Evolutionary conservation across 2,113 vertebrate genomes (phyloP).

Genomic region (Hypanus sabinus): DNA sequence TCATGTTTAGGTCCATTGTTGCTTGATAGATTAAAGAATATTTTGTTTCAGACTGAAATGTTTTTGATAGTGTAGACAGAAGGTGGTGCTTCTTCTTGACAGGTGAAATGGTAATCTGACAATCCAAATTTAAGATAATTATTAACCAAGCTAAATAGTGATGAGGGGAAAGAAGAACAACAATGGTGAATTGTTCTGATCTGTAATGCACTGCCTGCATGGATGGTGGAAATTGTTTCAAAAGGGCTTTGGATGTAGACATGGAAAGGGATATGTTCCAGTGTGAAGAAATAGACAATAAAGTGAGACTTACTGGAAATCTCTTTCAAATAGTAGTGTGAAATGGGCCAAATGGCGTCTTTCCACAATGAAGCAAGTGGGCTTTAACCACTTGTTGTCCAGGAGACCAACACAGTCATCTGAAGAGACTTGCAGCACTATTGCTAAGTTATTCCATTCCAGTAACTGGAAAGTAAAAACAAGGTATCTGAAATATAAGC

Average conservation of each 20-base stretch:
- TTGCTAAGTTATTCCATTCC: too few species aligned
- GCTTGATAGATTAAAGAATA: neutral
- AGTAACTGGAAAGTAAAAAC: too few species aligned
- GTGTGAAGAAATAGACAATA: neutral
- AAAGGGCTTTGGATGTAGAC: neutral
- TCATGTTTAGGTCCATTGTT: neutral
- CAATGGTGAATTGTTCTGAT: neutral
- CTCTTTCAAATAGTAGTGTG: neutral
- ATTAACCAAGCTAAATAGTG: neutral
- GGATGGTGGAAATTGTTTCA: neutral
- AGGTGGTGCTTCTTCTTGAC: neutral
- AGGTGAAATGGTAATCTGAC: neutral
- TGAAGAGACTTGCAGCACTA: too few species aligned
- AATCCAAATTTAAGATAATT: constrained; percentile 1
- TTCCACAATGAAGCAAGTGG: neutral
- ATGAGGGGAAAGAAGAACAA: neutral
- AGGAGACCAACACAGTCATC: too few species aligned
- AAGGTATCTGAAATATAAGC: too few species aligned
- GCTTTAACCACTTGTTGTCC: too few species aligned
- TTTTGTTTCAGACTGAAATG: neutral
- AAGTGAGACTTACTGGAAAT: neutral
- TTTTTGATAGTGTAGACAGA: neutral
- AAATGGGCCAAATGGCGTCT: neutral
- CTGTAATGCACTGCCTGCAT: neutral
- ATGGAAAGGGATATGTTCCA: neutral